Conservation (phyloP, 2,888 invertebrate genomes). For the Metellina segmentata region DNA sequence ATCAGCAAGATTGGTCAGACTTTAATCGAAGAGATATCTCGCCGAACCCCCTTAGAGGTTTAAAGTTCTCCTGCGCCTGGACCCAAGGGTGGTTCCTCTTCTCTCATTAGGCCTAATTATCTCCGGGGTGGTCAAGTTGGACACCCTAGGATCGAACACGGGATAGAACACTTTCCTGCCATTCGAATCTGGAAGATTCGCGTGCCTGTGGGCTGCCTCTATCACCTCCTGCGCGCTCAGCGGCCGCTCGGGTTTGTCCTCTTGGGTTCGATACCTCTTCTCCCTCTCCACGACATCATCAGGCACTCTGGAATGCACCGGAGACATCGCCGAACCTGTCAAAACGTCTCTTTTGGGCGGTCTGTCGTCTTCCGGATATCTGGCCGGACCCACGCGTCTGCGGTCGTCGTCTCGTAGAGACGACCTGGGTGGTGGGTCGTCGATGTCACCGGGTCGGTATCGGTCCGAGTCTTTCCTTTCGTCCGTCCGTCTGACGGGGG, state of each 20-base stretch:
- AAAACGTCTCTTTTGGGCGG: constrained; percentile 1
- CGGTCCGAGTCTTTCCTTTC: constrained; percentile 5
- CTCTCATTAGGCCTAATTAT: constrained; percentile 63
- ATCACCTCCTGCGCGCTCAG: constrained; percentile 60
- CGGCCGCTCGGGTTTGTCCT: background rate
- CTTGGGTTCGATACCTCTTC: background rate
- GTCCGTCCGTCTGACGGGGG: background rate
- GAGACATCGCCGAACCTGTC: background rate
- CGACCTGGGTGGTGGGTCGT: background rate
- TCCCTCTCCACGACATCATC: constrained; percentile 5
- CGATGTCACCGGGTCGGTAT: background rate
- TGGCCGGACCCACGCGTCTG: background rate
- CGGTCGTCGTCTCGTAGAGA: background rate
- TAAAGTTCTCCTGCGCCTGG: constrained; percentile 31
- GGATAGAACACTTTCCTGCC: constrained; percentile 55
- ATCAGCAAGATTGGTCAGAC: too few species aligned
- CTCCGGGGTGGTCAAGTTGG: constrained; percentile 66
- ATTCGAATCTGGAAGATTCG: background rate
- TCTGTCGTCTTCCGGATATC: constrained; percentile 14
- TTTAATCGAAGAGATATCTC: too few species aligned
- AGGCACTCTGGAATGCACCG: background rate
- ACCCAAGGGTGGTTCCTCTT: constrained; percentile 59
- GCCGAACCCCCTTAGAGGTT: too few species aligned
- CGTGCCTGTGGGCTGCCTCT: constrained; percentile 49
- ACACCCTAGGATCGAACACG: constrained; percentile 55